Percentiles rank a stretch among this genome's conserved stretches.
Conservation (phyloP, 2,888 invertebrate species). For the Eupithecia exiguata region DNA sequence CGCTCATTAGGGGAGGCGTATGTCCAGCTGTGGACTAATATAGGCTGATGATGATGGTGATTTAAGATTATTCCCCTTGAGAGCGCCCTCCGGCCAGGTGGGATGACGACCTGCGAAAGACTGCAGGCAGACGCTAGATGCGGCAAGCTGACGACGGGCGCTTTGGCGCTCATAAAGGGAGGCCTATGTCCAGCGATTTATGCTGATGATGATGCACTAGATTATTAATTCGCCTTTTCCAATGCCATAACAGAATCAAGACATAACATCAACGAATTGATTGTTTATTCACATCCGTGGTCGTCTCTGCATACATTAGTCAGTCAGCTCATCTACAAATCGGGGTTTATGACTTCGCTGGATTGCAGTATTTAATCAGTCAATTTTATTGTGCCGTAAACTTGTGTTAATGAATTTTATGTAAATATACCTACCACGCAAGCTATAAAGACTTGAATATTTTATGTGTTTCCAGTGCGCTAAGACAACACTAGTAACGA, state of each 20-base stretch:
- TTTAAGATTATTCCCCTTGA: no score
- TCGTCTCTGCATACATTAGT: slow-evolving; percentile 28
- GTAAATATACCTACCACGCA: slow-evolving; percentile 8
- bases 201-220: not conserved
- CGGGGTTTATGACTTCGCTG: slow-evolving; percentile 15
- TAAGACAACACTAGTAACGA: not conserved
- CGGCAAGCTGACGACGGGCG: no score
- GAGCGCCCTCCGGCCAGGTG: no score
- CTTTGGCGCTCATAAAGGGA: no score
- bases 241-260: not conserved
- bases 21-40: no score
- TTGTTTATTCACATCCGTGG: not conserved
- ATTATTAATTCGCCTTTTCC: not conserved
- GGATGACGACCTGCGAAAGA: no score
- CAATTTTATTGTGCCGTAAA: slow-evolving; percentile 21
- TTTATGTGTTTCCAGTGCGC: not conserved
- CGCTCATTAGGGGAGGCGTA: no score
- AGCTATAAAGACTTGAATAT: slow-evolving; percentile 9
- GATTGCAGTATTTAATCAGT: slow-evolving; percentile 28
- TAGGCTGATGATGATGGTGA: no score
- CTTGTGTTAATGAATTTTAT: slow-evolving; percentile 13
- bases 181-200: no score
- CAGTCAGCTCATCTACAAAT: slow-evolving; percentile 27
- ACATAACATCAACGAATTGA: not conserved
- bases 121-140: no score